phyloP scores from a whole-genome alignment of 2,113 vertebrate genomes.

The Marmota monax region DNA sequence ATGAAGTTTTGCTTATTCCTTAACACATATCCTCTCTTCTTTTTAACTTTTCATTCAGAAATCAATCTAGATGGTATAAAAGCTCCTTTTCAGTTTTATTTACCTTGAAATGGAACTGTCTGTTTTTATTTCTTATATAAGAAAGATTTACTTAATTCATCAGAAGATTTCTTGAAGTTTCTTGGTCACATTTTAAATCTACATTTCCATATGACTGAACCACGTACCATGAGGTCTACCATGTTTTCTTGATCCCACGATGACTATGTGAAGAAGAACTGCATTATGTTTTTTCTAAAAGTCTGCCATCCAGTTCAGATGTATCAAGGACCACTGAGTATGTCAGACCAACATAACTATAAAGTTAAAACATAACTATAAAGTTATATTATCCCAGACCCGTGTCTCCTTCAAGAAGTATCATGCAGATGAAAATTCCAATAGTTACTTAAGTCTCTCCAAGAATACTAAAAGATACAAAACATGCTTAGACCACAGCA shows the following conservation, averaged over 20 bases:
- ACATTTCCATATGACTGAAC: not conserved
- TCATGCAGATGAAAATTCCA: not conserved
- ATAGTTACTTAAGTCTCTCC: not conserved
- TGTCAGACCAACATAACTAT: not conserved
- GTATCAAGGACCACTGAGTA: not conserved
- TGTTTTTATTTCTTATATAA: not conserved
- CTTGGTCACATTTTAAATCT: not conserved
- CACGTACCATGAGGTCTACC: not conserved
- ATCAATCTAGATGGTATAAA: not conserved
- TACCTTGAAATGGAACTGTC: not conserved
- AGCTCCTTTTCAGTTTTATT: not conserved
- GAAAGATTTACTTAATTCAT: not conserved
- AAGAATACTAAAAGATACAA: not conserved
- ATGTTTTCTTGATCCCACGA: not conserved
- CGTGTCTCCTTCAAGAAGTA: not conserved
- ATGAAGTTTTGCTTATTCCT: not conserved
- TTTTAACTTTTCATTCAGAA: constrained; percentile 28
- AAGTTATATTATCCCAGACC: not conserved
- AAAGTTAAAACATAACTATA: not conserved
- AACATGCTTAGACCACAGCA: not conserved
- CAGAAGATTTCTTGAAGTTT: not conserved
- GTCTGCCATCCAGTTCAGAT: not conserved
- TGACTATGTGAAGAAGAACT: not conserved
- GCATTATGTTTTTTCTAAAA: not conserved
- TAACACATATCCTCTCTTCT: constrained; percentile 1